A percentile compares a stretch with the other conserved stretches of the same genome.
phyloP scores from a whole-genome alignment of 1,140 invertebrate genomes.

The Ceratosolen solmsi region DNA sequence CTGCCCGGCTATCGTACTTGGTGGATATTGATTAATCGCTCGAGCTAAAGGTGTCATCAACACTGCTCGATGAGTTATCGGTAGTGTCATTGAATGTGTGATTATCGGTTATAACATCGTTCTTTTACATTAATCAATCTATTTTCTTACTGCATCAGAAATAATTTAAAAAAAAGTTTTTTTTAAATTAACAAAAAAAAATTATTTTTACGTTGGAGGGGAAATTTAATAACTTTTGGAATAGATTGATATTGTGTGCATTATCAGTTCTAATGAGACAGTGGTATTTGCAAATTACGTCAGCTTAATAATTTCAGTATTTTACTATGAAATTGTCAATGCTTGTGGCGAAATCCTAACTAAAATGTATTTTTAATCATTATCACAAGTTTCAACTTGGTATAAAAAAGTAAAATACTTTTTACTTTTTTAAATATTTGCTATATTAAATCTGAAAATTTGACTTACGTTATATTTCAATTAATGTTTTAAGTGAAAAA shows the following conservation, averaged over 20 bases:
- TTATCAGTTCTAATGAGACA: background rate
- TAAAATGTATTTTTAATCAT: no score
- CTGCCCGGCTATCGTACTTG: background rate
- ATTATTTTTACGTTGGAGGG: background rate
- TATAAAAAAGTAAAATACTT: no score
- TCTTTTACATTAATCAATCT: background rate
- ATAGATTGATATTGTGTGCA: background rate
- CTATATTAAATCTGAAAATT: no score
- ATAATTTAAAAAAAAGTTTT: no score
- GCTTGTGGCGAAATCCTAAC: no score
- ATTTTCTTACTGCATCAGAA: background rate
- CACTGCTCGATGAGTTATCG: background rate
- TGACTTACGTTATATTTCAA: no score
- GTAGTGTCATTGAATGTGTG: background rate
- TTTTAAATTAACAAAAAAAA: no score
- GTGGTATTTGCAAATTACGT: background rate
- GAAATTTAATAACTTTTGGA: background rate
- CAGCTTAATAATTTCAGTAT: no score
- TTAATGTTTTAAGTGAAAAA: no score
- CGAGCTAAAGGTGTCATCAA: background rate
- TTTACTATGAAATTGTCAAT: no score
- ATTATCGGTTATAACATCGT: background rate
- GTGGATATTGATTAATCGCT: background rate
- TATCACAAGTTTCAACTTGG: no score
- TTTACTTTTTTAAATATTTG: no score